Conservation (phyloP, 2,113 vertebrate species). For the Nansenia antarctica region DNA sequence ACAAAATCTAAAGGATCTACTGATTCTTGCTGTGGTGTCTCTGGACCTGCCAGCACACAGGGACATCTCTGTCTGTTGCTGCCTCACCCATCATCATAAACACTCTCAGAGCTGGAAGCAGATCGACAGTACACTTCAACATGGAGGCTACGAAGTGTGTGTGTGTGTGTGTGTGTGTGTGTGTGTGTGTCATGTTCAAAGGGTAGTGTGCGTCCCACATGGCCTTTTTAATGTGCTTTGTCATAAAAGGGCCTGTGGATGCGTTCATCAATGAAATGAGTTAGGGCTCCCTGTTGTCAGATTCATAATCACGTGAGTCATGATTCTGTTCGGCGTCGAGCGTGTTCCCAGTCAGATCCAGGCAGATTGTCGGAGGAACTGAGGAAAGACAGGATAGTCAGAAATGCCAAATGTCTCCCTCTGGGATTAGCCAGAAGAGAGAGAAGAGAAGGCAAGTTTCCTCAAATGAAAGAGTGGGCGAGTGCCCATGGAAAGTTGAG, state of each 20-base stretch:
- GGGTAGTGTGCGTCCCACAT: too few relatives aligned
- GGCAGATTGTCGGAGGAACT: not conserved
- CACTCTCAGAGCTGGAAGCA: too few relatives aligned
- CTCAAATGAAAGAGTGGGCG: conserved; percentile 5
- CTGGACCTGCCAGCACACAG: too few relatives aligned
- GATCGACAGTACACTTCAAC: too few relatives aligned
- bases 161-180: too few relatives aligned
- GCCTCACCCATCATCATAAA: too few relatives aligned
- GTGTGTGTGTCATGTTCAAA: too few relatives aligned
- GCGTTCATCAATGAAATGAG: conserved; percentile 11
- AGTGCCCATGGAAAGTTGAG: conserved; percentile 48
- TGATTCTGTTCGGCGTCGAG: too few relatives aligned
- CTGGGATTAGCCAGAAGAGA: conserved; percentile 15
- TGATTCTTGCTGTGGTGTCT: too few relatives aligned
- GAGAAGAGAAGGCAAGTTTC: conserved; percentile 46
- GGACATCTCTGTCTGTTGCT: too few relatives aligned
- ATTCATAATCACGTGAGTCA: conserved; percentile 12
- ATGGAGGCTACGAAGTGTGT: not conserved
- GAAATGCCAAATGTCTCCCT: conserved; percentile 28
- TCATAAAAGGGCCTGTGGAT: conserved; percentile 8
- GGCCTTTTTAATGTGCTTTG: conserved; percentile 4
- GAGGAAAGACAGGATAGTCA: not conserved
- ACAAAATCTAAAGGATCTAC: too few relatives aligned
- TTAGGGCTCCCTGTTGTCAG: not conserved
- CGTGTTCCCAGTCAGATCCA: too few relatives aligned